A percentile compares a stretch with the other conserved stretches of the same genome.
Evolutionary conservation across 2,888 invertebrate species (phyloP).

Genomic region (Tenthredo mesomela): DNA sequence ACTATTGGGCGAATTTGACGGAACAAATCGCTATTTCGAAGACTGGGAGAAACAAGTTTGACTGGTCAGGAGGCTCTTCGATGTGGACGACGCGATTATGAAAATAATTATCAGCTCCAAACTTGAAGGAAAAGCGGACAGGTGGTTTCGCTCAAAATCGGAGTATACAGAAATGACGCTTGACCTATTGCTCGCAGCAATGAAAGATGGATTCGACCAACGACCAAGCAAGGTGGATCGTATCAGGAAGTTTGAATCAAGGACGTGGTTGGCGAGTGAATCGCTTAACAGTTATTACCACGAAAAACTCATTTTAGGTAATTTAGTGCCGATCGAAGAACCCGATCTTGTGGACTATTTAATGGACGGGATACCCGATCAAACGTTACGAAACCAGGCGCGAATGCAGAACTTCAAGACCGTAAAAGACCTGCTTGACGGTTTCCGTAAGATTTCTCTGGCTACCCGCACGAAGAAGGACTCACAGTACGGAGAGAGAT

Average conservation of each 20-base stretch:
- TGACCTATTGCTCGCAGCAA: conserved; percentile 33
- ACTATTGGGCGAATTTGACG: conserved; percentile 54
- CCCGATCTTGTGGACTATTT: conserved; percentile 54
- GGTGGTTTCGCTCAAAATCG: conserved; percentile 46
- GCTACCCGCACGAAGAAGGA: neutral
- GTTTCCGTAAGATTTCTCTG: conserved; percentile 55
- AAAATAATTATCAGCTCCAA: conserved; percentile 51
- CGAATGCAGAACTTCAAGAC: conserved; percentile 51
- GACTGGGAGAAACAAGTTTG: conserved; percentile 54
- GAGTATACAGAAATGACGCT: conserved; percentile 29
- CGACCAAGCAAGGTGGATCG: conserved; percentile 41
- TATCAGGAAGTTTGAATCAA: conserved; percentile 19
- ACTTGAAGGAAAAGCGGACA: neutral
- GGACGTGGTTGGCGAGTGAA: conserved; percentile 19
- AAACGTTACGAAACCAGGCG: conserved; percentile 48
- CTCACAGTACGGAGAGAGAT: neutral
- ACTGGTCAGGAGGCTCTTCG: conserved; percentile 34
- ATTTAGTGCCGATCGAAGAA: conserved; percentile 55
- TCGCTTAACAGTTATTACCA: conserved; percentile 54
- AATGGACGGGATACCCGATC: conserved; percentile 54
- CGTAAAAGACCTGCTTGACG: conserved; percentile 50
- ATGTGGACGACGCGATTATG: conserved; percentile 44
- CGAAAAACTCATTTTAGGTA: conserved; percentile 56
- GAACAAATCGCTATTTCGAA: conserved; percentile 53
- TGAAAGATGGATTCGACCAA: conserved; percentile 41